Percentiles rank a stretch among this genome's conserved stretches.
phyloP scores from a whole-genome alignment of 2,888 invertebrate species.

The Caenorhabditis sp. region DNA sequence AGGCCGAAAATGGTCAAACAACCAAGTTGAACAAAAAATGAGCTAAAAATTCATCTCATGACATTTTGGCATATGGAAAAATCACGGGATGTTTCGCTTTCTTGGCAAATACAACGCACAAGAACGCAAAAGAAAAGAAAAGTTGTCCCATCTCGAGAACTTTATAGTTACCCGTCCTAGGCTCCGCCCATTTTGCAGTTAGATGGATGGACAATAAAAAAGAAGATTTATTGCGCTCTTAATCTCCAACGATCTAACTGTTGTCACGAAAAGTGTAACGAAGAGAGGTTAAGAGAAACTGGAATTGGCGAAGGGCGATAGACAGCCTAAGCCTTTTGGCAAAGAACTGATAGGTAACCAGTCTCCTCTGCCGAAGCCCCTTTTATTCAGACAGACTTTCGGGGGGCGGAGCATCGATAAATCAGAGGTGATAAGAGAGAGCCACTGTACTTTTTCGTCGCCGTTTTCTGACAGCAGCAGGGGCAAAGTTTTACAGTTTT shows the following conservation, averaged over 20 bases:
- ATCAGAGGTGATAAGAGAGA: slow-evolving; percentile 44
- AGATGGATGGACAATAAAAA: slow-evolving; percentile 19
- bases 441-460: slow-evolving; percentile 52
- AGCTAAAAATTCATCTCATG: too few relatives aligned
- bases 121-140: slow-evolving; percentile 20
- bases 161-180: slow-evolving; percentile 34
- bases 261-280: slow-evolving; percentile 49
- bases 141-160: slow-evolving; percentile 33
- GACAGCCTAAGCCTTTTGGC: slow-evolving; percentile 53
- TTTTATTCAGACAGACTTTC: slow-evolving; percentile 32
- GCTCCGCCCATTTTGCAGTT: slow-evolving; percentile 42
- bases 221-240: slow-evolving; percentile 33
- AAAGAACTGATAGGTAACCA: slow-evolving; percentile 56
- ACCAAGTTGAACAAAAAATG: not conserved
- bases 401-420: slow-evolving; percentile 23
- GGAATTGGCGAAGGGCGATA: slow-evolving; percentile 19
- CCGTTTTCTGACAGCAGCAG: too few relatives aligned
- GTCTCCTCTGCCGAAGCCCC: slow-evolving; percentile 13
- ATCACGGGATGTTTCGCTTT: not conserved
- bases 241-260: slow-evolving; percentile 51
- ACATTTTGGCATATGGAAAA: not conserved
- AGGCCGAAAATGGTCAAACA: not conserved
- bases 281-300: slow-evolving; percentile 32
- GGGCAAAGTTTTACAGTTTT: slow-evolving; percentile 31
- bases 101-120: slow-evolving; percentile 9